A percentile compares a stretch with the other conserved stretches of the same genome.
Evolutionary conservation across 2,797 vertebrate genomes (phyloP).

Genomic region (Telmatherina bonti): DNA sequence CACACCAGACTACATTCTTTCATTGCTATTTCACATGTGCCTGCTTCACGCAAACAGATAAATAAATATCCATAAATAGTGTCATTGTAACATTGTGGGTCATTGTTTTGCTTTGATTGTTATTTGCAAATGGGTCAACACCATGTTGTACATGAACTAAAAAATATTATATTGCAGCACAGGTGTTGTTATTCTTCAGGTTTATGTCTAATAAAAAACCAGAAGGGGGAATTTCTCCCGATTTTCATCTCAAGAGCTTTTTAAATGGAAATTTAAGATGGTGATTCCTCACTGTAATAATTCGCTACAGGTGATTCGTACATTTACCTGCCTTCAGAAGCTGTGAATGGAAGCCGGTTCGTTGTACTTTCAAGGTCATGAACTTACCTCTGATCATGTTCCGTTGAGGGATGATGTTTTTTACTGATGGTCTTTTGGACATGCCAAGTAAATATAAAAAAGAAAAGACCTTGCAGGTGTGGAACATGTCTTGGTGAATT

Average conservation of each 20-base stretch:
- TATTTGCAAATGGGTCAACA: no score
- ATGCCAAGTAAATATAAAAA: conserved; percentile 9
- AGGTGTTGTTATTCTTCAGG: no score
- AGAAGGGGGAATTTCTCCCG: background rate
- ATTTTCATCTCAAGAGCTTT: background rate
- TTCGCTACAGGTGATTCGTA: background rate
- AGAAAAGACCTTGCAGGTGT: background rate
- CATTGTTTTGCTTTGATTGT: no score
- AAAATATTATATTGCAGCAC: no score
- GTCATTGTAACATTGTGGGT: no score
- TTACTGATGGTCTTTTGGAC: conserved; percentile 14
- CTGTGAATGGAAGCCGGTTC: background rate
- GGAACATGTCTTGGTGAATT: conserved; percentile 14
- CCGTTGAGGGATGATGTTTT: conserved; percentile 24
- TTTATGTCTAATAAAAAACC: no score
- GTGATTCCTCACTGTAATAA: background rate
- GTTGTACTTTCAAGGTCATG: background rate
- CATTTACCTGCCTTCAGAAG: conserved; percentile 3
- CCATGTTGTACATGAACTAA: no score
- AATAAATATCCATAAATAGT: background rate
- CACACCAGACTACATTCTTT: no score
- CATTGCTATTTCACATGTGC: background rate
- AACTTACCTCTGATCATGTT: conserved; percentile 19
- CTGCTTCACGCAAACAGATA: background rate
- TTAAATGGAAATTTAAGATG: background rate